These are phyloP conservation scores for Apostichopus leukothele DNA, from an alignment of 53 echinoderm and acorn worm genomes.

Conservation along the genomic window DNA sequence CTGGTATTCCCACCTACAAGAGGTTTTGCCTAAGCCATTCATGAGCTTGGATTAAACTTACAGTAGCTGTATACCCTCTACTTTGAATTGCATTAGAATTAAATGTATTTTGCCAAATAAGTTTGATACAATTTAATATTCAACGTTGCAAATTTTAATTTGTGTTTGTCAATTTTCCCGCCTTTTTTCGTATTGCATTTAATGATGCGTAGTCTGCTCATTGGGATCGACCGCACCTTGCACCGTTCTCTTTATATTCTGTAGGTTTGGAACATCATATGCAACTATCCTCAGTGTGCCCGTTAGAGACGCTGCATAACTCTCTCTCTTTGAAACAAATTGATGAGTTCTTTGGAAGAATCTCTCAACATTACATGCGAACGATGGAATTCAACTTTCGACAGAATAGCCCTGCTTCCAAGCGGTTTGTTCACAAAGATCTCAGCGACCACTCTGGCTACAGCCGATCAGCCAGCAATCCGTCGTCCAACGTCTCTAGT, in stretches of 20 bases:
- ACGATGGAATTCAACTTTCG: conserved; percentile 6
- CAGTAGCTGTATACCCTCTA: too few relatives aligned
- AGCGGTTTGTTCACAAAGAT: neutral
- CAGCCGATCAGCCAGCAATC: conserved; percentile 85
- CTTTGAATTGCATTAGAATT: too few relatives aligned
- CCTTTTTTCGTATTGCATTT: too few relatives aligned
- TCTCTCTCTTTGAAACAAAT: conserved; percentile 84
- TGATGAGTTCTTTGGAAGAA: conserved; percentile 80
- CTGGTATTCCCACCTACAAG: too few relatives aligned
- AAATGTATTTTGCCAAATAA: too few relatives aligned
- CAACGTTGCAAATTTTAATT: too few relatives aligned
- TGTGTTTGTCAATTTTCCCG: too few relatives aligned
- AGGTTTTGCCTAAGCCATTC: too few relatives aligned
- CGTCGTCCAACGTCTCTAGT: conserved; percentile 88
- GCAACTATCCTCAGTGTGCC: conserved; percentile 82
- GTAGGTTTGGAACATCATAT: conserved; percentile 84
- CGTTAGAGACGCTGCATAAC: conserved; percentile 94
- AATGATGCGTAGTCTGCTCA: too few relatives aligned
- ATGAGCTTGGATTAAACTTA: too few relatives aligned
- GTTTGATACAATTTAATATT: too few relatives aligned
- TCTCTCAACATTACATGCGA: conserved; percentile 59
- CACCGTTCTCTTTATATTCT: neutral
- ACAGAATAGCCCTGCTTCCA: conserved; percentile 9
- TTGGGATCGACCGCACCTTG: too few relatives aligned
- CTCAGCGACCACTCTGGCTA: conserved; percentile 26